Percentiles rank a stretch among this genome's conserved stretches.
phyloP scores from a whole-genome alignment of 30 jellyfish, hydroid and myxozoan genomes.

The Sanderia malayensis region DNA sequence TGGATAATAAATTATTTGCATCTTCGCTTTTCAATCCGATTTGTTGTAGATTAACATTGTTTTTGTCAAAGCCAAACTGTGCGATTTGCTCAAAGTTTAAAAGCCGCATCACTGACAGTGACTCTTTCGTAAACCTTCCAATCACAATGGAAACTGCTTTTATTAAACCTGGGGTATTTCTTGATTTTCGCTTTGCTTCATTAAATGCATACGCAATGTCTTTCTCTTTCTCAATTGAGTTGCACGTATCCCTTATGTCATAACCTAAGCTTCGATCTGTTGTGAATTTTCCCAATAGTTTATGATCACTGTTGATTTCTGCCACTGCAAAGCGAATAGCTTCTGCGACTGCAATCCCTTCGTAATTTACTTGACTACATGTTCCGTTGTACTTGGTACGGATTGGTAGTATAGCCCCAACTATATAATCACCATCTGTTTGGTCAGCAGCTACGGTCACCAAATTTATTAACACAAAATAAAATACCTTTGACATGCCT shows the following conservation, averaged over 20 bases:
- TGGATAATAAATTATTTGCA: conserved; percentile 36
- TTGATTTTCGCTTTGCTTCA: conserved; percentile 48
- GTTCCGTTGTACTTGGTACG: conserved; percentile 11
- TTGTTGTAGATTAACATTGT: conserved; percentile 46
- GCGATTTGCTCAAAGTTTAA: conserved; percentile 69
- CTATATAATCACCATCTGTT: conserved; percentile 51
- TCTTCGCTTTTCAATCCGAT: conserved; percentile 42
- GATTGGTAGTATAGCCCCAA: conserved; percentile 74
- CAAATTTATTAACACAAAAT: no score
- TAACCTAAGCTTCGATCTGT: conserved; percentile 60
- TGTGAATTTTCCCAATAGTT: conserved; percentile 45
- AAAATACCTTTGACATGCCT: neutral
- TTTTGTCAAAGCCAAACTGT: conserved; percentile 71
- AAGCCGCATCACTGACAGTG: conserved; percentile 45
- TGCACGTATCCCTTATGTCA: conserved; percentile 82
- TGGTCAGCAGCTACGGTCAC: conserved; percentile 9
- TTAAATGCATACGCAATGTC: conserved; percentile 61
- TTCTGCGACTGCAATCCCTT: conserved; percentile 67
- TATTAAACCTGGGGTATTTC: conserved; percentile 28
- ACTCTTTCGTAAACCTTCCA: conserved; percentile 44
- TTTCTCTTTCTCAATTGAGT: conserved; percentile 48
- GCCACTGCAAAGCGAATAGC: conserved; percentile 64
- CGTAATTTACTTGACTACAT: conserved; percentile 41
- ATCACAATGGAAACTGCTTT: conserved; percentile 76
- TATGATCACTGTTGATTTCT: conserved; percentile 55